phyloP scores from a whole-genome alignment of 1,140 invertebrate species.

The Heliconius hermathena region DNA sequence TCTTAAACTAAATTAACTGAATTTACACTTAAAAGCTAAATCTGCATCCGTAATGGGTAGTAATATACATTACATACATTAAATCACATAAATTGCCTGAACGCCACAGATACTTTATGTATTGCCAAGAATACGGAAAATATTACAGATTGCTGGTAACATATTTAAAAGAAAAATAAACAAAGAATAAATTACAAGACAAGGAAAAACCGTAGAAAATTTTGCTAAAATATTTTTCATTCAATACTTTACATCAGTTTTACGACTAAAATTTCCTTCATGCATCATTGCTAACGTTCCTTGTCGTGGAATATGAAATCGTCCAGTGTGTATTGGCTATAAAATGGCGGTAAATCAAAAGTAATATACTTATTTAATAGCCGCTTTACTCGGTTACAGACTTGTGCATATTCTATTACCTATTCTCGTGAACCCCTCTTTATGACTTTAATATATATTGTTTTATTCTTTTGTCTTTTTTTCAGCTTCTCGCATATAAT shows the following conservation, averaged over 20 bases:
- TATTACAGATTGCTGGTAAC: no score
- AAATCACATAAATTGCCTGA: no score
- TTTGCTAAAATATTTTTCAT: not conserved
- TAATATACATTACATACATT: no score
- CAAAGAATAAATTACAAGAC: not conserved
- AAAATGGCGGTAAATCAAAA: constrained; percentile 10
- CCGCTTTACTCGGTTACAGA: not conserved
- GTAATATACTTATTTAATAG: constrained; percentile 5
- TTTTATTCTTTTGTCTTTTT: not conserved
- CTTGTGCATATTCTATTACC: constrained; percentile 2
- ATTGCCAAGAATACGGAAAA: no score
- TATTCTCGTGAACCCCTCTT: not conserved
- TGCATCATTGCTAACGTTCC: not conserved
- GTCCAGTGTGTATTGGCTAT: not conserved
- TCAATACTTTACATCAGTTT: not conserved
- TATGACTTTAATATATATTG: not conserved
- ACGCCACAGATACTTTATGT: no score
- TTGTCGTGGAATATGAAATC: not conserved
- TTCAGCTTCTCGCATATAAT: no score
- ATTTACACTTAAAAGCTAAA: no score
- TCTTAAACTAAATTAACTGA: no score
- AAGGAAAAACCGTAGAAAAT: not conserved
- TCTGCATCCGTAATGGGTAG: no score
- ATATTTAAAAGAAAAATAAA: no score
- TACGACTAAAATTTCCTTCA: not conserved